Evolutionary conservation across 2,888 invertebrate genomes (phyloP), one percentile per base, ranked within the genome.

Genomic region (Drosophila paranaensis): DNA sequence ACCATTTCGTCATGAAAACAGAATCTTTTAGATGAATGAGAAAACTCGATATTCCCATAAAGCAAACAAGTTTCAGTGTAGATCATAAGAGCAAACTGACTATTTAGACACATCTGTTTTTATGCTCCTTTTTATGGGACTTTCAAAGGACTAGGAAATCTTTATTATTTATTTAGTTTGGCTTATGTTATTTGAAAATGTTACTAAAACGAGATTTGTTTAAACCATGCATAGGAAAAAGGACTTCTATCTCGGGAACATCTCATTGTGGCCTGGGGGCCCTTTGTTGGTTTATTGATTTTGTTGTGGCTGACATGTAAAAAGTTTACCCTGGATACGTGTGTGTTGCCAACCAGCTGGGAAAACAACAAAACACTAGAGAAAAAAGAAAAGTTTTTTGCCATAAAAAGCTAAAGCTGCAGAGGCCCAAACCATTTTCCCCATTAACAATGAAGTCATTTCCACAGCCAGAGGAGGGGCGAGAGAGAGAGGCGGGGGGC

Each of bases 371-470:
- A 58, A 16, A 60, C 53, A 60, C 37, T 50, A 46, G 10, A n/a
- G 13, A 33, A 39, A 60, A 50, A 42, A 40, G 0, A 53, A 57
- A 60, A 66, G 30, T 45, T 64, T 55, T 55, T 16, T 57, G 62
- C 48, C 74, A 74, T 70, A 64, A 71, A 50, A 61, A 48, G 45
- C 66, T 45, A 53, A 40, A 46, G 57, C 42, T 55, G n/a, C 33
- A 43, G 43, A 42, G 35, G 27, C 46, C 30, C 20, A 51, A 60
- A 61, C 60, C 56, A 43, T 70, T 63, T 63, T 48, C n/a, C 50
- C 27, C 60, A 50, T 71, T 66, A 71, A 67, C 74, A 78, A 74
- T 77, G 66, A 78, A 77, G 74, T 77, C 78, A 74, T 77, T 63
- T 57, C 50, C 37, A 39, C n/a, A 14, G 25, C 25, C 37, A 39